Conservation (phyloP, 2,888 invertebrate genomes). For the Artemia sinica region DNA sequence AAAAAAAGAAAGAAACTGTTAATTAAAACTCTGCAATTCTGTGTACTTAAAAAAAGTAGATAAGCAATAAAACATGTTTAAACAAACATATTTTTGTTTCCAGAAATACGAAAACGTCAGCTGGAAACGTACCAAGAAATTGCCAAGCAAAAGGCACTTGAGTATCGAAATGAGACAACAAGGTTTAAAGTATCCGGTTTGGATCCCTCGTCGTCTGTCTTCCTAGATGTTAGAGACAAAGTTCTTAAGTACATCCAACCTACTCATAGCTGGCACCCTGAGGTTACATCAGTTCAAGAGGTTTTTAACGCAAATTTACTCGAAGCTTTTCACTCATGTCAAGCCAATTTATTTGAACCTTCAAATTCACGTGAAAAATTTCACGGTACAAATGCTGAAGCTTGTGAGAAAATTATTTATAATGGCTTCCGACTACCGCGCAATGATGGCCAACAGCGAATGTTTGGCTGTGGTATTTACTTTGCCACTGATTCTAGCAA, state of each 20-base stretch:
- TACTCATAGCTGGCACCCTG: conserved; percentile 19
- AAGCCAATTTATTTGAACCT: conserved; percentile 14
- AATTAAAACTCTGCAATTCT: too few relatives aligned
- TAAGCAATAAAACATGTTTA: too few relatives aligned
- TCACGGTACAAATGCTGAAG: conserved; percentile 19
- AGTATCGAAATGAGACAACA: too few relatives aligned
- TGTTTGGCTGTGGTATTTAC: conserved; percentile 19
- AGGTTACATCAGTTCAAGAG: conserved; percentile 14
- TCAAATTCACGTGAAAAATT: conserved; percentile 14
- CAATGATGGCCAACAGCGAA: neutral
- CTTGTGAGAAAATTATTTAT: conserved; percentile 11
- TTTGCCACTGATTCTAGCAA: conserved; percentile 20
- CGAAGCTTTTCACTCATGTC: neutral
- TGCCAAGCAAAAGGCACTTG: too few relatives aligned
- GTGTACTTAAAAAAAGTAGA: too few relatives aligned
- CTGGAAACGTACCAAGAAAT: too few relatives aligned
- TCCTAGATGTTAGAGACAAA: neutral
- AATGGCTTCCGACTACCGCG: conserved; percentile 17
- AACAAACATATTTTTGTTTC: too few relatives aligned
- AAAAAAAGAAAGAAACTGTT: too few relatives aligned
- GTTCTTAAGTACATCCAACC: conserved; percentile 20
- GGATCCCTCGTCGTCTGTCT: too few relatives aligned
- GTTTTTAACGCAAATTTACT: conserved; percentile 1
- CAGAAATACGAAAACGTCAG: too few relatives aligned
- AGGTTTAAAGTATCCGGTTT: too few relatives aligned